phyloP scores from a whole-genome alignment of 2,797 vertebrate species.

The Todus mexicanus region DNA sequence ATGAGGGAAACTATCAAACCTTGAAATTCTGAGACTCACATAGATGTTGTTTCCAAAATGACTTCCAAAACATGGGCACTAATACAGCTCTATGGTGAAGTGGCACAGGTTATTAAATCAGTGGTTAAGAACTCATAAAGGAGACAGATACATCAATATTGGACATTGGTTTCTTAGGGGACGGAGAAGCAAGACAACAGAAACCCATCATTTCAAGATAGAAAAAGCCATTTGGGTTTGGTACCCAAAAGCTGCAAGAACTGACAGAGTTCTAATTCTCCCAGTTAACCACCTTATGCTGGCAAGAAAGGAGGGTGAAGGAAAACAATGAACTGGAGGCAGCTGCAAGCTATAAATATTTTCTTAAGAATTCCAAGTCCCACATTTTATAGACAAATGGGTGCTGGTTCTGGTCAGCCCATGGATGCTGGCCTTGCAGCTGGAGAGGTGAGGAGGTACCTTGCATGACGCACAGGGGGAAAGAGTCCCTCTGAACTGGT shows the following conservation, averaged over 20 bases:
- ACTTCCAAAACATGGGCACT: neutral
- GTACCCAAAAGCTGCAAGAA: neutral
- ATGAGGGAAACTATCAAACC: neutral
- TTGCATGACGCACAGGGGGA: neutral
- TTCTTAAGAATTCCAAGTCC: neutral
- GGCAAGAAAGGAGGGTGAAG: neutral
- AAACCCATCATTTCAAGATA: neutral
- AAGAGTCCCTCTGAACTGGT: neutral
- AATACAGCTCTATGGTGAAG: neutral
- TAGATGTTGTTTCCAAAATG: neutral
- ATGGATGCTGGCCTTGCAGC: neutral
- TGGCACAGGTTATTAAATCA: neutral
- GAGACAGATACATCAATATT: neutral
- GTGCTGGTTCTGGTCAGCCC: neutral
- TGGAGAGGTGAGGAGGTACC: neutral
- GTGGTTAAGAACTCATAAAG: neutral
- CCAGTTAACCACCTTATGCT: neutral
- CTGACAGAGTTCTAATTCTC: neutral
- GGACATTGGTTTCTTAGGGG: neutral
- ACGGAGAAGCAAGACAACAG: neutral
- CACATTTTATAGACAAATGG: neutral
- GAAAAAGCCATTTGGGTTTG: neutral
- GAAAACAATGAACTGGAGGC: neutral
- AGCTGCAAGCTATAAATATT: neutral
- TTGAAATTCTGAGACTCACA: neutral